Percentiles rank a stretch among this genome's conserved stretches.
phyloP scores from a whole-genome alignment of 2,797 vertebrate genomes.

The Masticophis lateralis region DNA sequence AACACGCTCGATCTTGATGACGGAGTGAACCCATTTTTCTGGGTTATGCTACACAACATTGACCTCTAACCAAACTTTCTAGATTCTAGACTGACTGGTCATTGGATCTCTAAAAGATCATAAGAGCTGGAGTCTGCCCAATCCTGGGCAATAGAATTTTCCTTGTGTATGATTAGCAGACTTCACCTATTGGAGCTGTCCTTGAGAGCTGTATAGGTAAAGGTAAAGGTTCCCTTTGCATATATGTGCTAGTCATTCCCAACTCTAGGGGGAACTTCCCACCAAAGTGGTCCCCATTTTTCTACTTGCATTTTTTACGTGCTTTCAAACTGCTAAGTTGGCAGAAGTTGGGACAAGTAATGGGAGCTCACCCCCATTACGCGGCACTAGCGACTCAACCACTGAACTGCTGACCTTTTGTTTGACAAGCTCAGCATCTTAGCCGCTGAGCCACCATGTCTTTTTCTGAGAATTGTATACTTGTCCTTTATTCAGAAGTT shows the following conservation, averaged over 20 bases:
- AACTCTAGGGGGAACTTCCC: too few species aligned
- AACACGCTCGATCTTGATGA: neutral
- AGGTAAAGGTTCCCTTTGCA: too few species aligned
- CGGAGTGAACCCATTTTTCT: neutral
- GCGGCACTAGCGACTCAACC: too few species aligned
- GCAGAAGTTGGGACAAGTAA: too few species aligned
- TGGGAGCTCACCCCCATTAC: too few species aligned
- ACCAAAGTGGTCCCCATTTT: too few species aligned
- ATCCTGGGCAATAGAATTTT: neutral
- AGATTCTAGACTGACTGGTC: neutral
- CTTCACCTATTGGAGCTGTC: neutral
- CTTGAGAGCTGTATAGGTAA: neutral
- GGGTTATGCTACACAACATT: neutral
- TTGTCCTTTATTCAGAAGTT: neutral
- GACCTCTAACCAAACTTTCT: neutral
- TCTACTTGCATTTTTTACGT: too few species aligned
- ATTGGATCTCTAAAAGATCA: neutral
- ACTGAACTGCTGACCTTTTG: too few species aligned
- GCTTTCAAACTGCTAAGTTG: too few species aligned
- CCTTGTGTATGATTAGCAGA: neutral
- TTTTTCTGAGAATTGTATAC: neutral
- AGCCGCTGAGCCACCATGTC: too few species aligned
- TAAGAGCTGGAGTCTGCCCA: neutral
- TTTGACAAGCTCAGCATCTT: too few species aligned
- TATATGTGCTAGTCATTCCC: too few species aligned